A percentile compares a stretch with the other conserved stretches of the same genome.
phyloP scores from a whole-genome alignment of 2,797 vertebrate species.

The Sebastes matsubarae region DNA sequence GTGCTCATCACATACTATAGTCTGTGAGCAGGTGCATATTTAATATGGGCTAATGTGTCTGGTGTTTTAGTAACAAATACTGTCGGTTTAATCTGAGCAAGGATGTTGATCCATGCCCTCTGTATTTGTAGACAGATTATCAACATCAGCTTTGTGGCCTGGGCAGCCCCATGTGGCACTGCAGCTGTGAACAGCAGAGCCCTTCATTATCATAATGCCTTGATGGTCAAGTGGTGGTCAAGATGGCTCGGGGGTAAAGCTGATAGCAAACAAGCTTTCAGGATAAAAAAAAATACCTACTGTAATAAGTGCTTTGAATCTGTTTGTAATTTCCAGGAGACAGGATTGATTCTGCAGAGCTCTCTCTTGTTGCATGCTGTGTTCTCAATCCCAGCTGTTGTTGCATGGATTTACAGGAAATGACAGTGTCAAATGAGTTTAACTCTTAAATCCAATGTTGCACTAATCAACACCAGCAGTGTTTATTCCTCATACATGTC shows the following conservation, averaged over 20 bases:
- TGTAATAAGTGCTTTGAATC: slow-evolving; percentile 4
- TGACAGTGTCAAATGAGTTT: slow-evolving; percentile 2
- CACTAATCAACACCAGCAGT: slow-evolving; percentile 16
- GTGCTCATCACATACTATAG: too few species aligned
- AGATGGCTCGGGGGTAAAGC: slow-evolving; percentile 45
- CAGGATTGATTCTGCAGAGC: not conserved
- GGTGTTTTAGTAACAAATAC: slow-evolving; percentile 54
- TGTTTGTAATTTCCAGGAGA: not conserved
- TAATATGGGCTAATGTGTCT: slow-evolving; percentile 39
- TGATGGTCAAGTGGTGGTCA: slow-evolving; percentile 59
- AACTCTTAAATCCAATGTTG: not conserved
- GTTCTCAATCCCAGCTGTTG: slow-evolving; percentile 13
- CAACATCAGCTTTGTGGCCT: slow-evolving; percentile 31
- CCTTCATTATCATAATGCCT: slow-evolving; percentile 65
- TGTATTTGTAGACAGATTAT: slow-evolving; percentile 71
- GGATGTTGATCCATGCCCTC: slow-evolving; percentile 46
- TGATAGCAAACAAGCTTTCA: slow-evolving; percentile 18
- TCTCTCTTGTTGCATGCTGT: not conserved
- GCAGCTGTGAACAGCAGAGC: slow-evolving; percentile 65
- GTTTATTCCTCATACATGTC: not conserved
- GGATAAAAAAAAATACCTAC: slow-evolving; percentile 19
- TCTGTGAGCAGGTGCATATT: slow-evolving; percentile 2
- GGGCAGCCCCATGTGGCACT: slow-evolving; percentile 43
- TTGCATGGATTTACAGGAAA: slow-evolving; percentile 18
- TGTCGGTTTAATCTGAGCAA: slow-evolving; percentile 61